Evolutionary conservation across 1,140 invertebrate genomes (phyloP).

Genomic region (Pararge aegeria): DNA sequence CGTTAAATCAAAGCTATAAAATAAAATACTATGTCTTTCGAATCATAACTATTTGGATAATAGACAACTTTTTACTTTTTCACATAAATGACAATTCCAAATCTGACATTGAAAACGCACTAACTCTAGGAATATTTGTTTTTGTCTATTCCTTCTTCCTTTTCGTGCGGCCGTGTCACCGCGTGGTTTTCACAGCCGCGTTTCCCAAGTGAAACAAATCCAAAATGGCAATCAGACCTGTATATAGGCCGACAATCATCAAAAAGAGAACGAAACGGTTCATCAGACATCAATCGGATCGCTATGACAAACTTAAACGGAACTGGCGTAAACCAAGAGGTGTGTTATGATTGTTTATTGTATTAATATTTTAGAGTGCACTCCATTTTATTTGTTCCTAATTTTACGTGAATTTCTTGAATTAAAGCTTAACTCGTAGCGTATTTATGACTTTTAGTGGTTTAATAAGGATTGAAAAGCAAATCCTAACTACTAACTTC

Average conservation of each 20-base stretch:
- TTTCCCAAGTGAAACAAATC: slow-evolving; percentile 59
- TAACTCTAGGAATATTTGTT: slow-evolving; percentile 57
- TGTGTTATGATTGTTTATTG: slow-evolving; percentile 33
- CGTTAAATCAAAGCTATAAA: no score
- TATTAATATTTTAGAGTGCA: neutral
- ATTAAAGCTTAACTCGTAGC: neutral
- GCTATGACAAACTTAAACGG: slow-evolving; percentile 94
- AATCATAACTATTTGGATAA: neutral
- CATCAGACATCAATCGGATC: slow-evolving; percentile 97
- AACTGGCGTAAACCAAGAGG: slow-evolving; percentile 84
- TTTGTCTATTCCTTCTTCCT: slow-evolving; percentile 71
- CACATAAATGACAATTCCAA: slow-evolving; percentile 1
- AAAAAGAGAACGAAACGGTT: slow-evolving; percentile 99
- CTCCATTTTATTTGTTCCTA: neutral
- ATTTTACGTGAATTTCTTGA: neutral
- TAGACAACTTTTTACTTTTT: slow-evolving; percentile 6
- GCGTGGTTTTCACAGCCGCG: slow-evolving; percentile 69
- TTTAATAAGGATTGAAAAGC: no score
- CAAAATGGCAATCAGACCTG: slow-evolving; percentile 92
- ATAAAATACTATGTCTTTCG: no score
- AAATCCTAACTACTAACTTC: neutral
- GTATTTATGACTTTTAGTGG: neutral
- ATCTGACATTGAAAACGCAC: slow-evolving; percentile 46
- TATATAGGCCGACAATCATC: slow-evolving; percentile 93
- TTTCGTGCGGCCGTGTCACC: slow-evolving; percentile 76